Percentiles rank a stretch among this genome's conserved stretches.
These are phyloP conservation scores for Apocrypta bakeri DNA, from an alignment of 1,140 invertebrate genomes.

Conservation along the genomic window DNA sequence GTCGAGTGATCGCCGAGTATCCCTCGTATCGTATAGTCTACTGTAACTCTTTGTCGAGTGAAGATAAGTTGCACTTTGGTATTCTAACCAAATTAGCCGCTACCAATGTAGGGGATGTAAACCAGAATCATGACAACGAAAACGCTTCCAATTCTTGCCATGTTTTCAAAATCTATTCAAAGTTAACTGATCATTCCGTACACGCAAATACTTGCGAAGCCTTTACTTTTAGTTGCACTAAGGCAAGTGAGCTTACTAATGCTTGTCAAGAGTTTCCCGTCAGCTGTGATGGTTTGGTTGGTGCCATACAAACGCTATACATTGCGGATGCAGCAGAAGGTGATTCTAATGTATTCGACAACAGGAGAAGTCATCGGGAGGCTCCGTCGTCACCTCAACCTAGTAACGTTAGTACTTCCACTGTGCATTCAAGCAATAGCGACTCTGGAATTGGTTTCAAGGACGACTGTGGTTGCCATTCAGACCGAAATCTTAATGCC, in stretches of 20 bases:
- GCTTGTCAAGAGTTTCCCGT: slow-evolving; percentile 92
- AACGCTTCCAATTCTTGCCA: slow-evolving; percentile 89
- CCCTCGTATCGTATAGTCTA: slow-evolving; percentile 90
- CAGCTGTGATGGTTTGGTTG: slow-evolving; percentile 90
- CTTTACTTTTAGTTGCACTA: slow-evolving; percentile 71
- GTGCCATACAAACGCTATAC: slow-evolving; percentile 76
- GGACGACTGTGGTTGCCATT: slow-evolving; percentile 88
- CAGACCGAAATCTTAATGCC: slow-evolving; percentile 86
- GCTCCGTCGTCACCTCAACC: slow-evolving; percentile 88
- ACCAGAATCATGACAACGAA: not conserved
- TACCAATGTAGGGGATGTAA: slow-evolving; percentile 69
- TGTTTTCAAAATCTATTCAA: slow-evolving; percentile 94
- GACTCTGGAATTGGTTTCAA: slow-evolving; percentile 96
- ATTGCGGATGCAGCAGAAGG: slow-evolving; percentile 67
- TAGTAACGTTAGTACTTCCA: slow-evolving; percentile 86
- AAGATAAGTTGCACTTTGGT: slow-evolving; percentile 93
- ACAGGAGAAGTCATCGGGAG: slow-evolving; percentile 65
- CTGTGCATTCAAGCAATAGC: slow-evolving; percentile 92
- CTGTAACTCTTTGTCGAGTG: slow-evolving; percentile 91
- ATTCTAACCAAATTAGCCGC: slow-evolving; percentile 87
- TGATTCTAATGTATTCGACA: slow-evolving; percentile 64
- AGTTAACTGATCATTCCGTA: slow-evolving; percentile 86
- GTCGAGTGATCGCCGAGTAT: slow-evolving; percentile 85
- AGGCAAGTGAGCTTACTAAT: slow-evolving; percentile 73
- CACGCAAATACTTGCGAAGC: slow-evolving; percentile 76